These are phyloP conservation scores for Thymallus thymallus DNA, from an alignment of 2,113 vertebrate species.

Conservation along the genomic window DNA sequence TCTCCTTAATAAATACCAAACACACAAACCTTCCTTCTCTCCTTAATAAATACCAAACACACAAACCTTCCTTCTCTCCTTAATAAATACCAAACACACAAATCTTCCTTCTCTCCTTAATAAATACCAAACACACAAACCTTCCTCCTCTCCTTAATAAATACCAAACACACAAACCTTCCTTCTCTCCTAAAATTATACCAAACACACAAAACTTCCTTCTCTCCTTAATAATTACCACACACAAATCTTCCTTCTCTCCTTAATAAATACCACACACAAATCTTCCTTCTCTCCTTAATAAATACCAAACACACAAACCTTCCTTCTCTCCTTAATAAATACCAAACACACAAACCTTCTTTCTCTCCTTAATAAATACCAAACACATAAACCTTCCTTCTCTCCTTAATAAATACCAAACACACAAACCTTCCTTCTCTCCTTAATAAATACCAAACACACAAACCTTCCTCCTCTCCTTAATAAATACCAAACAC, in stretches of 20 bases:
- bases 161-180: too few species aligned
- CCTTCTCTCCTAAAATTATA: slow-evolving; percentile 73
- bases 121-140: too few species aligned
- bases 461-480: slow-evolving; percentile 28
- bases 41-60: too few species aligned
- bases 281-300: slow-evolving; percentile 71
- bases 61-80: slow-evolving; percentile 64
- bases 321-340: slow-evolving; percentile 75
- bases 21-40: slow-evolving; percentile 27
- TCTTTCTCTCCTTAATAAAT: slow-evolving; percentile 77
- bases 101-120: slow-evolving; percentile 72
- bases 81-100: too few species aligned
- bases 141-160: slow-evolving; percentile 76
- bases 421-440: too few species aligned
- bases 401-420: slow-evolving; percentile 79
- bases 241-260: slow-evolving; percentile 26
- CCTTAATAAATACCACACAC: slow-evolving; percentile 78
- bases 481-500: too few species aligned
- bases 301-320: too few species aligned
- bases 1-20: slow-evolving; percentile 84
- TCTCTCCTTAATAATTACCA: slow-evolving; percentile 80
- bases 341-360: too few species aligned
- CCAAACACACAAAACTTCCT: too few species aligned
- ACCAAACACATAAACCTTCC: too few species aligned
- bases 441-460: slow-evolving; percentile 84